phyloP scores from a whole-genome alignment of 2,888 invertebrate species.

The Horisme vitalbata region DNA sequence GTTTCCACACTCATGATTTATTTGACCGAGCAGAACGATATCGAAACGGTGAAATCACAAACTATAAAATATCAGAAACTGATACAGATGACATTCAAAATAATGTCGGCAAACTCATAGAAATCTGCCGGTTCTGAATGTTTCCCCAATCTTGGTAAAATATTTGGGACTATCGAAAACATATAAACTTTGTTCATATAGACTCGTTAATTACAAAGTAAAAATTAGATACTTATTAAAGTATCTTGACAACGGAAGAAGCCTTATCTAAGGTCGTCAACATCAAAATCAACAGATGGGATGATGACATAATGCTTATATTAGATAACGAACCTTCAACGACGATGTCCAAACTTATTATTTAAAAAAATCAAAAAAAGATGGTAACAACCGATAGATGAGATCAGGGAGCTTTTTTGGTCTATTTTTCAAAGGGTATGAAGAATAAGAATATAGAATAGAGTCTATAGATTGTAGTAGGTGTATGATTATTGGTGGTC shows the following conservation, averaged over 20 bases:
- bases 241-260: not conserved
- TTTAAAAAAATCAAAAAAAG: not conserved
- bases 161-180: no score
- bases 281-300: slow-evolving; percentile 52
- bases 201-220: no score
- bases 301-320: slow-evolving; percentile 61
- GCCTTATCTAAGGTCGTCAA: slow-evolving; percentile 48
- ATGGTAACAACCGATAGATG: no score
- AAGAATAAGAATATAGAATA: slow-evolving; percentile 16
- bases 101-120: no score
- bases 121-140: no score
- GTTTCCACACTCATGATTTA: slow-evolving; percentile 61
- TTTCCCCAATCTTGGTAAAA: no score
- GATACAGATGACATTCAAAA: not conserved
- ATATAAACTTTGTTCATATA: no score
- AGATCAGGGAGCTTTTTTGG: slow-evolving; percentile 1
- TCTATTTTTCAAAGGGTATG: slow-evolving; percentile 32
- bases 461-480: slow-evolving; percentile 26
- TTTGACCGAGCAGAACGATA: slow-evolving; percentile 53
- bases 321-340: slow-evolving; percentile 51
- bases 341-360: not conserved
- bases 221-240: no score
- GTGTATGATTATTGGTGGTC: slow-evolving; percentile 43
- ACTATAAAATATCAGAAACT: not conserved
- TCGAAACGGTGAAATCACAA: slow-evolving; percentile 30